Percentiles rank a stretch among this genome's conserved stretches.
Evolutionary conservation across 2,113 vertebrate species (phyloP).

Genomic region (Cairina moschata): DNA sequence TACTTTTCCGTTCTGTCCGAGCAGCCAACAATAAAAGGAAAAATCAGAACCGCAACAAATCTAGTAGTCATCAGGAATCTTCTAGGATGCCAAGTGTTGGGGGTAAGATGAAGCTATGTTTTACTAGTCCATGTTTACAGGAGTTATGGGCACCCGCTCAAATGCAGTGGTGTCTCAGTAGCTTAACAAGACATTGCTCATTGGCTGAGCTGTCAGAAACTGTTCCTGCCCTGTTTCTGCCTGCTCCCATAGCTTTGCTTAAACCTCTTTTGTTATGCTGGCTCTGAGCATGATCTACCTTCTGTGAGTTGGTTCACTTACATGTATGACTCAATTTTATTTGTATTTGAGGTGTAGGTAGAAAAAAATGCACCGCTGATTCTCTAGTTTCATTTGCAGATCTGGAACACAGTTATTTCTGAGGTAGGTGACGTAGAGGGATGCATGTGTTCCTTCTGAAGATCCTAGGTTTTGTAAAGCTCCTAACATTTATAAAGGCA

Average conservation of each 20-base stretch:
- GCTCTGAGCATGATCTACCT: neutral
- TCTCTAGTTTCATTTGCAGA: neutral
- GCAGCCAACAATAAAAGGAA: conserved; percentile 92
- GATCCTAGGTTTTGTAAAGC: neutral
- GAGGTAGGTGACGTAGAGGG: neutral
- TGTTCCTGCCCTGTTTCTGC: neutral
- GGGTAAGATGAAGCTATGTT: conserved; percentile 77
- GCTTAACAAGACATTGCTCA: neutral
- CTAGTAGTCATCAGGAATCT: conserved; percentile 87
- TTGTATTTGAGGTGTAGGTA: neutral
- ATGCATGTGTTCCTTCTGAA: neutral
- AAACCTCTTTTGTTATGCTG: neutral
- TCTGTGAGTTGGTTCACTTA: neutral
- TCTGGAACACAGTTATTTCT: neutral
- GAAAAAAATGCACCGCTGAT: neutral
- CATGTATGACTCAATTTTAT: neutral
- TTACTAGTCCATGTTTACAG: neutral
- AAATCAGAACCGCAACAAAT: conserved; percentile 94
- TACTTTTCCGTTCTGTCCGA: conserved; percentile 93
- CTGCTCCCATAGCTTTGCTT: neutral
- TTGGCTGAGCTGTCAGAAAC: neutral
- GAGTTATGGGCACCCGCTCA: neutral
- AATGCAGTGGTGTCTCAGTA: neutral
- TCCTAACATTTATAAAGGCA: neutral
- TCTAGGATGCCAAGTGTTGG: conserved; percentile 83